Percentiles rank a stretch among this genome's conserved stretches.
phyloP scores from a whole-genome alignment of 2,888 invertebrate species.

The Orthonevra nobilis region DNA sequence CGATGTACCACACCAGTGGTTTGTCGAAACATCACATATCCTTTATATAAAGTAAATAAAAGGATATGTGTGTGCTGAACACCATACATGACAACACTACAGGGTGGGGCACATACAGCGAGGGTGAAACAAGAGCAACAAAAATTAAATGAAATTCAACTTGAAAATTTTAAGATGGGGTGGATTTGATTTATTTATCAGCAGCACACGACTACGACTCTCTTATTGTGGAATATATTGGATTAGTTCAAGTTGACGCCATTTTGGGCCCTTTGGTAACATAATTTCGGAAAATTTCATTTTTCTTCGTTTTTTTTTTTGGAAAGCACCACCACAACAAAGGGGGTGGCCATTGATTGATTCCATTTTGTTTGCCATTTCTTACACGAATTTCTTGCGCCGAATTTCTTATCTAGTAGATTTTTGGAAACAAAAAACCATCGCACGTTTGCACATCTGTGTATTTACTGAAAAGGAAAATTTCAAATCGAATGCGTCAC shows the following conservation, averaged over 20 bases:
- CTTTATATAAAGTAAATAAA: slow-evolving; percentile 55
- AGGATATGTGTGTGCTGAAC: slow-evolving; percentile 24
- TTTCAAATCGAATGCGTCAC: slow-evolving; percentile 28
- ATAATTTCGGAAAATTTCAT: slow-evolving; percentile 49
- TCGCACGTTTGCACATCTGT: too few relatives aligned
- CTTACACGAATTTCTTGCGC: neutral
- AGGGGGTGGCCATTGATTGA: slow-evolving; percentile 39
- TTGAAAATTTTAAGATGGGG: slow-evolving; percentile 45
- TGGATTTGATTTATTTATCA: slow-evolving; percentile 69
- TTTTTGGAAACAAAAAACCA: too few relatives aligned
- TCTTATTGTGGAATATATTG: slow-evolving; percentile 44
- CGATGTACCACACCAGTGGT: slow-evolving; percentile 43
- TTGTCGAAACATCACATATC: slow-evolving; percentile 61
- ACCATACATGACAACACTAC: slow-evolving; percentile 29
- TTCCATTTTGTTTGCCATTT: slow-evolving; percentile 47
- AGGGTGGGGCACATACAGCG: slow-evolving; percentile 42
- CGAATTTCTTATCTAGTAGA: neutral
- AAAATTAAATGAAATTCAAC: slow-evolving; percentile 33
- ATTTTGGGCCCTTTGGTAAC: slow-evolving; percentile 46
- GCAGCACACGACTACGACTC: slow-evolving; percentile 38
- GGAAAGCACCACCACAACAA: neutral
- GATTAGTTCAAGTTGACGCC: slow-evolving; percentile 69
- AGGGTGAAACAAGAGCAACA: slow-evolving; percentile 44
- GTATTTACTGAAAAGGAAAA: too few relatives aligned
- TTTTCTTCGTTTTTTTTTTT: slow-evolving; percentile 32